phyloP scores from a whole-genome alignment of 2,797 vertebrate species.

The Peromyscus eremicus region DNA sequence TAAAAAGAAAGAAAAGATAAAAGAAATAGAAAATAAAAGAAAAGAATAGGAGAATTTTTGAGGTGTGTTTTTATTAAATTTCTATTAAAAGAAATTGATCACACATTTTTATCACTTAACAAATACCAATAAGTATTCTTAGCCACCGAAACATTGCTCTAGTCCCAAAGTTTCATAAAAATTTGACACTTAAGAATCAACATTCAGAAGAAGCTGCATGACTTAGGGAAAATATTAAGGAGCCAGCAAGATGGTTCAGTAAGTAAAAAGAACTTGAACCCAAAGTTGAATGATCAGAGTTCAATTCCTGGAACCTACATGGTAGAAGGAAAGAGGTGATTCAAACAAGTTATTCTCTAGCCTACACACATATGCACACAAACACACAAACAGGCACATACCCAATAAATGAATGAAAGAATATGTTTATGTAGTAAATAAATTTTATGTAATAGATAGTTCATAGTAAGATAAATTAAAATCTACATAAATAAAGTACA shows the following conservation, averaged over 20 bases:
- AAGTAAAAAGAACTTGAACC: neutral
- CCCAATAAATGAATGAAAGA: neutral
- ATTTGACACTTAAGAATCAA: neutral
- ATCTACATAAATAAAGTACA: constrained; percentile 47
- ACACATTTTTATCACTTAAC: neutral
- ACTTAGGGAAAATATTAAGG: neutral
- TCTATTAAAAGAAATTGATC: neutral
- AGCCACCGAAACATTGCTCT: neutral
- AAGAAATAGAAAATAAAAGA: neutral
- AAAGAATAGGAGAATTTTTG: neutral
- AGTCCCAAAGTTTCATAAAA: neutral
- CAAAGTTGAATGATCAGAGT: neutral
- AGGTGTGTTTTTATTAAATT: neutral
- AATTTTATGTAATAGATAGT: neutral
- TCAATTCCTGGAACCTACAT: neutral
- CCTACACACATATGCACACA: neutral
- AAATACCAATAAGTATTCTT: neutral
- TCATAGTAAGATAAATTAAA: constrained; percentile 67
- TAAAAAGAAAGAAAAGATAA: neutral
- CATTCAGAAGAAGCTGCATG: neutral
- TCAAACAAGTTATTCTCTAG: neutral
- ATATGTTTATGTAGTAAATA: neutral
- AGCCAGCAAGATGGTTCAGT: neutral
- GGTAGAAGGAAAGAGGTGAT: neutral
- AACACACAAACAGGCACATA: neutral